Base-by-base conservation (phyloP, 2,797 vertebrate species). In the Pseudopleuronectes americanus region DNA sequence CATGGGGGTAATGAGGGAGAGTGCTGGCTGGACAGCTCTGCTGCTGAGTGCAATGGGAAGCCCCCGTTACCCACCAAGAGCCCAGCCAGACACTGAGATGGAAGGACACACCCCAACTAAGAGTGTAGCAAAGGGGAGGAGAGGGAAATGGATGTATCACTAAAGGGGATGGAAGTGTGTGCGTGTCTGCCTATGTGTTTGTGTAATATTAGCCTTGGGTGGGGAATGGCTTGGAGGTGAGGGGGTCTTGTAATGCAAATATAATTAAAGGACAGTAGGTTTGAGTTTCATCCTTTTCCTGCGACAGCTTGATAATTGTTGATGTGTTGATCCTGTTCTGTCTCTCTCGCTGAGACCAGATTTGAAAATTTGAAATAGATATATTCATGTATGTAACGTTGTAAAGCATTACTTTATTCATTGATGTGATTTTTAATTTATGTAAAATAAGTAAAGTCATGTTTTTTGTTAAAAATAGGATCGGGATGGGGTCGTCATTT, bases 1-100 rank as follows among this genome's bases (percentile, higher is more conserved):
- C 79, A 71, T 75, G 94, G 95, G 93, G 94, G 94, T 96, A 95
- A 96, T 95, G 95, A 95, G 92, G 89, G 77, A 84, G 93, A 94
- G 91, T 87, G 94, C 93, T 90, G 90, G 94, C 91, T 94, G 87
- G 89, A 86, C 80, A 83, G 76, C 87, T 85, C 63, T 33, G 82
- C 89, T 81, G 84, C 92, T 93, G 84, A 91, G 93, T 95, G 87
- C 69, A 19, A 91, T 94, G 77, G 74, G 83, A 87, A 88, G 83
- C 83, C 90, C 87, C 68, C 5, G 21, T 77, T 72, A 70, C 75
- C 63, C 57, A 31, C 59, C 77, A 75, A 82, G 60, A 77, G 70
- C 65, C 68, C 0, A 2, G 66, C 67, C 76, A 83, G 88, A 84
- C 49, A 2, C 71, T 74, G 58, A 81, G 84, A 87, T 86, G 70